Conservation (phyloP, 2,888 invertebrate species). For the Lottia scabra region DNA sequence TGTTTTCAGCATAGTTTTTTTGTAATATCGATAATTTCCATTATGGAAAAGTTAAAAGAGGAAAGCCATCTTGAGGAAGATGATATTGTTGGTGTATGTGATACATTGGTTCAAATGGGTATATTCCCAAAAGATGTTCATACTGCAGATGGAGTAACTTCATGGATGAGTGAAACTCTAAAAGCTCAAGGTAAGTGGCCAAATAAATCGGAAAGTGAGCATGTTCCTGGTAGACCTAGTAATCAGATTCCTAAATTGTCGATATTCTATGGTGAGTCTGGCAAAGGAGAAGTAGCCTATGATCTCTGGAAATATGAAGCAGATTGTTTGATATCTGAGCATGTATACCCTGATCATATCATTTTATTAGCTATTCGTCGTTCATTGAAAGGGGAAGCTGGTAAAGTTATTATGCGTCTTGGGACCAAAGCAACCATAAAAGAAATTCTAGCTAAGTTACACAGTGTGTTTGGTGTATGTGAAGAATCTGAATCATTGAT, state of each 20-base stretch:
- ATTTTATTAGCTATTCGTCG: not conserved
- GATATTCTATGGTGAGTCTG: not conserved
- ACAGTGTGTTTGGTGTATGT: conserved; percentile 2
- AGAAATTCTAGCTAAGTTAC: not conserved
- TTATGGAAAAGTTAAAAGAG: too few relatives aligned
- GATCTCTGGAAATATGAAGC: conserved; percentile 9
- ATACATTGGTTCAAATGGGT: too few relatives aligned
- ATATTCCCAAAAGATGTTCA: not conserved
- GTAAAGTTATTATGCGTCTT: conserved; percentile 5
- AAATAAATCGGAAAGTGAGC: too few relatives aligned
- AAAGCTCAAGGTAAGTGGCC: not conserved
- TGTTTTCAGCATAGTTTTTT: too few relatives aligned
- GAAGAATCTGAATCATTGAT: conserved; percentile 6
- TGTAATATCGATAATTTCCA: too few relatives aligned
- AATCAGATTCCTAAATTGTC: conserved; percentile 9
- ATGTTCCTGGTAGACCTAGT: not conserved
- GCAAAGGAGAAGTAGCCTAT: conserved; percentile 2
- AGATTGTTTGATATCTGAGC: conserved; percentile 6
- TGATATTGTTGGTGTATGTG: too few relatives aligned
- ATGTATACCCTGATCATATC: not conserved
- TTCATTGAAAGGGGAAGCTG: conserved; percentile 1
- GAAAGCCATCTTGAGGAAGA: too few relatives aligned
- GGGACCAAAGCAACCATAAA: not conserved
- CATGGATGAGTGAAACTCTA: not conserved
- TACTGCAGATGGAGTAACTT: not conserved